Evolutionary conservation across 2,113 vertebrate genomes (phyloP), one percentile per base, ranked within the genome.

Genomic region (Saguinus midas): DNA sequence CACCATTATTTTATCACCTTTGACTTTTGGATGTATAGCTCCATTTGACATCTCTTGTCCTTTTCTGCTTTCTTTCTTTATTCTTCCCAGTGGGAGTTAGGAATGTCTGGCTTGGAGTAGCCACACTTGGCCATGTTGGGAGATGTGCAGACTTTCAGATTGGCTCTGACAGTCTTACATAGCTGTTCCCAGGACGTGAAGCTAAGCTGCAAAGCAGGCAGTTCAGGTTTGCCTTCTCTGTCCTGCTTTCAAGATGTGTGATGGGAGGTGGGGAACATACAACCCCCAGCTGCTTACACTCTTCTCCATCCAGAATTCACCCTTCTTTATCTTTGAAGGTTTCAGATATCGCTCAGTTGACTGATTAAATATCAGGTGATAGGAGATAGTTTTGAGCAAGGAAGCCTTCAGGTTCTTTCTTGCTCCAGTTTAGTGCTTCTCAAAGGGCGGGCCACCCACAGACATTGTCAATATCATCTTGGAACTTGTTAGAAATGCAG

Each of bases 301-400:
- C 18, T 64, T 7, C 35, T 89, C 48, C 45, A 29, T 85, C 43
- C 27, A 75, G 70, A 88, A 35, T n/a, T 21, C 73, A 21, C 16
- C 23, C 5, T 52, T 8, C n/a, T 90, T 90, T 18, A 68, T 88
- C 57, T 37, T 90, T 64, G 48, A 35, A 90, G 61, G 45, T 45
- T 80, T 92, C n/a, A 18, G 17, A n/a, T 86, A 58, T 23, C 12
- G 25, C 12, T 95, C 45, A 52, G 0, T 89, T 85, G 72, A 75
- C 35, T 52, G 48, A 57, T 21, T 23, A 50, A 85, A 35, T 43
- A 80, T 16, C n/a, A 45, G 10, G 58, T 90, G 18, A 80, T 68
- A 95, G 73, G n/a, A 85, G 85, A 55, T 91, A 50, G 66, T 85
- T 94, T 91, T 61, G 43, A 91, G 35, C n/a, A 68, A 55, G 61